A percentile compares a stretch with the other conserved stretches of the same genome.
These are phyloP conservation scores for Falcunculus frontatus DNA, from an alignment of 2,113 vertebrate genomes.

Conservation along the genomic window DNA sequence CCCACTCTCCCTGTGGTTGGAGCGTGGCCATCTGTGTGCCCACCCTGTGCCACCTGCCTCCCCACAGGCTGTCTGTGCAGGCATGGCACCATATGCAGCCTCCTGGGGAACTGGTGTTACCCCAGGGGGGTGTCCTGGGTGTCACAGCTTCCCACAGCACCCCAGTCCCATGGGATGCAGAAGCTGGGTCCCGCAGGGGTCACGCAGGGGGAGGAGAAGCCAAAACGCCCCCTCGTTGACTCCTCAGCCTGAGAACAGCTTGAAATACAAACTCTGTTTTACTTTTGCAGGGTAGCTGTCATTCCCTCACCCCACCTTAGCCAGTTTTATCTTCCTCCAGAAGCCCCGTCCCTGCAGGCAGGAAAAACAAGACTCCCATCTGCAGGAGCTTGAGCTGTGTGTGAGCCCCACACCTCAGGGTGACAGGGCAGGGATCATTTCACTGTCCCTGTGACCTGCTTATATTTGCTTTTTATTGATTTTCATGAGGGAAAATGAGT, in stretches of 20 bases:
- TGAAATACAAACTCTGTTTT: not conserved
- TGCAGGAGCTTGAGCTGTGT: not conserved
- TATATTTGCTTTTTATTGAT: not conserved
- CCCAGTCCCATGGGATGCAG: not conserved
- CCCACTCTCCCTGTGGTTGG: not conserved
- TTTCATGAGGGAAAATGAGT: not conserved
- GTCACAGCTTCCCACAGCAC: not conserved
- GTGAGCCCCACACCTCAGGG: not conserved
- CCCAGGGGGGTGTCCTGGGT: not conserved
- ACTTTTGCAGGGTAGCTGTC: not conserved
- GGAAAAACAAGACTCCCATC: not conserved
- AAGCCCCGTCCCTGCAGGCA: not conserved
- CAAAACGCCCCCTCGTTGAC: not conserved
- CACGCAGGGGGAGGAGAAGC: not conserved
- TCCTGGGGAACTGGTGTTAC: not conserved
- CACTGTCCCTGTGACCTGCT: not conserved
- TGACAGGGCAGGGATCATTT: not conserved
- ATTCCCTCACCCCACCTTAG: not conserved
- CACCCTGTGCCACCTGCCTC: slow-evolving; percentile 27
- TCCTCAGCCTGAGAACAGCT: not conserved
- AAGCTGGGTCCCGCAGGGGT: not conserved
- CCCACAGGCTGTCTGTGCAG: not conserved
- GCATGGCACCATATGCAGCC: not conserved
- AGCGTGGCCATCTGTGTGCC: slow-evolving; percentile 38
- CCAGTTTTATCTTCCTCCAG: not conserved